Conservation (phyloP, 2,797 vertebrate genomes). For the Anabas testudineus region DNA sequence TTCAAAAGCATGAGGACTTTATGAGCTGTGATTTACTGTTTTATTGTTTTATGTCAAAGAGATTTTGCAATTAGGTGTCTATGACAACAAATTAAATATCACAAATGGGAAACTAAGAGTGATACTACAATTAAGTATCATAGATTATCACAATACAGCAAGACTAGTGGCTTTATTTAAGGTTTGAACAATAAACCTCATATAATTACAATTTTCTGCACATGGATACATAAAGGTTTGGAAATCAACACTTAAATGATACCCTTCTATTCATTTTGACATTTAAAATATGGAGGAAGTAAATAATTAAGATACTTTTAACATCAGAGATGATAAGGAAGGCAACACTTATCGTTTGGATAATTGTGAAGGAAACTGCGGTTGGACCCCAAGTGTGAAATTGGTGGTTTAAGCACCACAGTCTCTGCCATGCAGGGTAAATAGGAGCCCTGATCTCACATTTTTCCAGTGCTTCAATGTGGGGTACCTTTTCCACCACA, state of each 20-base stretch:
- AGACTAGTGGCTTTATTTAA: background rate
- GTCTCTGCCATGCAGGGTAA: slow-evolving; percentile 35
- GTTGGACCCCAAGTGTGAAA: slow-evolving; percentile 59
- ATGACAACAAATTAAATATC: background rate
- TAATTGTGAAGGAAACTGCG: slow-evolving; percentile 65
- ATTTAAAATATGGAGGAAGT: slow-evolving; percentile 30
- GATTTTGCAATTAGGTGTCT: slow-evolving; percentile 8
- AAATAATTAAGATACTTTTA: slow-evolving; percentile 21
- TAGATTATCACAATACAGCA: background rate
- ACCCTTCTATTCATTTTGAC: slow-evolving; percentile 19
- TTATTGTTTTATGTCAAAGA: slow-evolving; percentile 13
- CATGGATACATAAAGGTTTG: slow-evolving; percentile 4
- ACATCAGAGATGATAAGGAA: slow-evolving; percentile 12
- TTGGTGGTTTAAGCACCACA: slow-evolving; percentile 40
- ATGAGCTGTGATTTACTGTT: slow-evolving; percentile 16
- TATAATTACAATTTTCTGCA: slow-evolving; percentile 32
- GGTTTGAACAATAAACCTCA: slow-evolving; percentile 20
- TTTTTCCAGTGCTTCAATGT: slow-evolving; percentile 15
- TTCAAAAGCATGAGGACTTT: slow-evolving; percentile 22
- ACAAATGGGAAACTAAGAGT: background rate
- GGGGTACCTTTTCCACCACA: slow-evolving; percentile 21
- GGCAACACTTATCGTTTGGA: slow-evolving; percentile 60
- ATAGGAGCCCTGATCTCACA: slow-evolving; percentile 29
- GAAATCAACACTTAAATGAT: slow-evolving; percentile 31
- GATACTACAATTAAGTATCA: background rate